Conservation (phyloP, 2,888 invertebrate genomes). For the Pinctada fucata region DNA sequence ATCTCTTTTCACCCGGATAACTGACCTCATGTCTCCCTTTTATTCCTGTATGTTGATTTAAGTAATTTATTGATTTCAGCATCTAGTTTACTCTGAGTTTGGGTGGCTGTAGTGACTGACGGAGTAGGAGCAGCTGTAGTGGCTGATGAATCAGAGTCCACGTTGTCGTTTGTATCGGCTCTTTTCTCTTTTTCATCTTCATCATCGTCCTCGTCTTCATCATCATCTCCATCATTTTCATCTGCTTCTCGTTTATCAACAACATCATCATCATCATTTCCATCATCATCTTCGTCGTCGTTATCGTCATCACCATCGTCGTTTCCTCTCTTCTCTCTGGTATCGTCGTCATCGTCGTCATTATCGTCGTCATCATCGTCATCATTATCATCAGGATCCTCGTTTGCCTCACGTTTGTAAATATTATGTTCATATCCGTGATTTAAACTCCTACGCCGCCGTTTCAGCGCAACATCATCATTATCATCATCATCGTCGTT, state of each 20-base stretch:
- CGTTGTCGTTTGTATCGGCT: neutral
- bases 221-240: conserved; percentile 3
- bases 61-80: neutral
- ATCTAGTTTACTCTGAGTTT: neutral
- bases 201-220: conserved; percentile 25
- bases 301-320: conserved; percentile 18
- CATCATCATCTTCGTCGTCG: conserved; percentile 14
- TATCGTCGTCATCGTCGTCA: conserved; percentile 10
- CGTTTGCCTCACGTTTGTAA: neutral
- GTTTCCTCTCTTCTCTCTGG: neutral
- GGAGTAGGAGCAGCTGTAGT: neutral
- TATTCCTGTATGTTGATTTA: conserved; percentile 7
- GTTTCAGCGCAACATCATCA: neutral
- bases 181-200: neutral
- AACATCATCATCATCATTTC: conserved; percentile 12
- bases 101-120: neutral
- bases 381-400: neutral
- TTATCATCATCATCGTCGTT: conserved; percentile 19
- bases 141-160: conserved; percentile 2
- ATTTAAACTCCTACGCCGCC: neutral
- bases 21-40: neutral
- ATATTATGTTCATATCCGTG: conserved; percentile 3
- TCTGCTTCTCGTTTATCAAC: conserved; percentile 3
- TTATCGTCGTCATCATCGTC: neutral
- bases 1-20: too few relatives aligned